These are phyloP conservation scores for Ahaetulla prasina DNA, from an alignment of 2,113 vertebrate genomes.

Conservation along the genomic window DNA sequence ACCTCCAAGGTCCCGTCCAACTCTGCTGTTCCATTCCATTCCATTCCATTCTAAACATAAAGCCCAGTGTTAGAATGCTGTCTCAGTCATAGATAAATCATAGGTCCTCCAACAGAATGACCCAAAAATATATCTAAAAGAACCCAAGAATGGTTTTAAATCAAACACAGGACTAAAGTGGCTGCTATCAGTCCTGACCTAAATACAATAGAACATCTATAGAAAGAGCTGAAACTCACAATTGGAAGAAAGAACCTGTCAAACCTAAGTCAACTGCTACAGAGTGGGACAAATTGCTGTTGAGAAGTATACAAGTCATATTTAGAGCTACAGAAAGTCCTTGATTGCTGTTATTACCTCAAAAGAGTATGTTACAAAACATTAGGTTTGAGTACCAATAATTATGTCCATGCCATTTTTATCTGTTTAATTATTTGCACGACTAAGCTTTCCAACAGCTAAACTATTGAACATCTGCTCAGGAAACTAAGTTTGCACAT, in stretches of 20 bases:
- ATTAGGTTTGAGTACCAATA: background rate
- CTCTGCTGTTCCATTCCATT: too few relatives aligned
- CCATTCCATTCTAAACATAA: background rate
- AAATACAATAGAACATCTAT: background rate
- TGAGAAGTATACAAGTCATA: background rate
- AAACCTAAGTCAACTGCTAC: background rate
- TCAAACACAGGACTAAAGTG: background rate
- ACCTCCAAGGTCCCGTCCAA: too few relatives aligned
- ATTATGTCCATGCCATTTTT: background rate
- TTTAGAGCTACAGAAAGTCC: background rate
- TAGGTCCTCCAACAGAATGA: background rate
- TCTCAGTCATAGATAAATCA: background rate
- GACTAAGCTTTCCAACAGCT: background rate
- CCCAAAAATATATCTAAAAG: background rate
- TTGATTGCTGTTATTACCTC: background rate
- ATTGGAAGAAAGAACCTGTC: background rate
- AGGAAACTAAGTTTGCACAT: background rate
- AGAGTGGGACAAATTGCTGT: background rate
- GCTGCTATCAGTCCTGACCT: background rate
- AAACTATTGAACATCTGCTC: background rate
- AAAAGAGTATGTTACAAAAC: background rate
- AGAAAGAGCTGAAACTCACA: background rate
- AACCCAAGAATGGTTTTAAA: background rate
- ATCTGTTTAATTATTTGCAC: background rate
- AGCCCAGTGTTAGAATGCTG: background rate